A percentile compares a stretch with the other conserved stretches of the same genome.
Conservation (phyloP, 2,888 invertebrate species). For the Dryomyza anilis region DNA sequence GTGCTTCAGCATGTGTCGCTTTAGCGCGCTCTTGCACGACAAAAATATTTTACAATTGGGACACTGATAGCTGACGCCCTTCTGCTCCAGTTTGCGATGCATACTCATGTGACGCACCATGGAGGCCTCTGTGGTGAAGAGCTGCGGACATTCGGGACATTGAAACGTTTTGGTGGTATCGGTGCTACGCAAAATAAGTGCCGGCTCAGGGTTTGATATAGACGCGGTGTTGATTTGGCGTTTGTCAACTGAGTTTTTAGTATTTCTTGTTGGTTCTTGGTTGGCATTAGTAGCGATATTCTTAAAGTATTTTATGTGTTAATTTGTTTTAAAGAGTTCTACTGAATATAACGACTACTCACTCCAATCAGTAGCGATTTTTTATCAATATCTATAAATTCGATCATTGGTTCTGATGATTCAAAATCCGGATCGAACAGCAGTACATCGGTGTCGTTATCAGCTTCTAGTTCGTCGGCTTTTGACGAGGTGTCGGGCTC, state of each 20-base stretch:
- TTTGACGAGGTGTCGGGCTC: constrained; percentile 26
- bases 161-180: constrained; percentile 64
- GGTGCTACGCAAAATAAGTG: constrained; percentile 37
- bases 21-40: constrained; percentile 69
- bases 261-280: constrained; percentile 8
- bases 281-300: constrained; percentile 8
- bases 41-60: constrained; percentile 70
- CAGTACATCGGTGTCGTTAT: constrained; percentile 39
- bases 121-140: constrained; percentile 67
- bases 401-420: constrained; percentile 29
- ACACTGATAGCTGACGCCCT: constrained; percentile 64
- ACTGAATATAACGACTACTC: too few species aligned
- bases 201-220: constrained; percentile 23
- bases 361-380: constrained; percentile 59
- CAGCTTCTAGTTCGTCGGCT: constrained; percentile 36
- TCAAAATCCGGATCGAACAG: constrained; percentile 42
- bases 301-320: background rate
- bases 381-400: constrained; percentile 52
- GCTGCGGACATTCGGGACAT: constrained; percentile 69
- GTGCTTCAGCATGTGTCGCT: constrained; percentile 73
- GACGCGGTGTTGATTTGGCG: background rate
- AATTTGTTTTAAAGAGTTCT: background rate
- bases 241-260: too few species aligned
- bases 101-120: constrained; percentile 68
- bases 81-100: constrained; percentile 65